phyloP scores from a whole-genome alignment of 2,797 vertebrate species.

The Etheostoma perlongum region DNA sequence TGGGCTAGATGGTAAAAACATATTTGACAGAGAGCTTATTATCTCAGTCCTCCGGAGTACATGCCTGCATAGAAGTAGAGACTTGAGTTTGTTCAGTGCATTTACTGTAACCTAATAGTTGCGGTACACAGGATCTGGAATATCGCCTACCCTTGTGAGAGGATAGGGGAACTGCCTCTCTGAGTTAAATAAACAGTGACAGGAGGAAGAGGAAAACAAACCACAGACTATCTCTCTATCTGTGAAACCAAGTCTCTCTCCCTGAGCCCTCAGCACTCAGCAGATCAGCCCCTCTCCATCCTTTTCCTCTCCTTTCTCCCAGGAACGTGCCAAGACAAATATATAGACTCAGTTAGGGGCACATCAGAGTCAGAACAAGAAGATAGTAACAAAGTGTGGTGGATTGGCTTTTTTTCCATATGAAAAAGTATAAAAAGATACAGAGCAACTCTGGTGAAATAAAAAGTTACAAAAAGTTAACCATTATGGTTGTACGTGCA shows the following conservation, averaged over 20 bases:
- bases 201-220: conserved; percentile 72
- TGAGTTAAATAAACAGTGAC: conserved; percentile 76
- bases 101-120: conserved; percentile 66
- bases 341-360: conserved; percentile 40
- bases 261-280: conserved; percentile 85
- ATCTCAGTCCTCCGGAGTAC: conserved; percentile 28
- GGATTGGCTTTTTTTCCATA: conserved; percentile 8
- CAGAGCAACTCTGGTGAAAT: conserved; percentile 4
- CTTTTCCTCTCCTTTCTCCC: conserved; percentile 57
- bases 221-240: conserved; percentile 69
- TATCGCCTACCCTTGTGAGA: conserved; percentile 48
- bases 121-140: conserved; percentile 54
- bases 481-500: background rate
- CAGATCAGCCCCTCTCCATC: conserved; percentile 72
- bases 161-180: conserved; percentile 49
- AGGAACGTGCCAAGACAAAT: conserved; percentile 71
- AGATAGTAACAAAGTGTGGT: conserved; percentile 1
- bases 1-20: conserved; percentile 38
- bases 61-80: conserved; percentile 35
- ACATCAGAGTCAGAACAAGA: conserved; percentile 19
- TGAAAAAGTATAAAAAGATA: background rate
- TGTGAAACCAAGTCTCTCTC: conserved; percentile 86
- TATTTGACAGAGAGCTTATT: conserved; percentile 42
- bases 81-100: conserved; percentile 42
- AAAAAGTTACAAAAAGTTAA: conserved; percentile 7